Percentiles rank a stretch among this genome's conserved stretches.
Evolutionary conservation across 1,140 invertebrate genomes (phyloP).

Genomic region (Chionoecetes opilio): DNA sequence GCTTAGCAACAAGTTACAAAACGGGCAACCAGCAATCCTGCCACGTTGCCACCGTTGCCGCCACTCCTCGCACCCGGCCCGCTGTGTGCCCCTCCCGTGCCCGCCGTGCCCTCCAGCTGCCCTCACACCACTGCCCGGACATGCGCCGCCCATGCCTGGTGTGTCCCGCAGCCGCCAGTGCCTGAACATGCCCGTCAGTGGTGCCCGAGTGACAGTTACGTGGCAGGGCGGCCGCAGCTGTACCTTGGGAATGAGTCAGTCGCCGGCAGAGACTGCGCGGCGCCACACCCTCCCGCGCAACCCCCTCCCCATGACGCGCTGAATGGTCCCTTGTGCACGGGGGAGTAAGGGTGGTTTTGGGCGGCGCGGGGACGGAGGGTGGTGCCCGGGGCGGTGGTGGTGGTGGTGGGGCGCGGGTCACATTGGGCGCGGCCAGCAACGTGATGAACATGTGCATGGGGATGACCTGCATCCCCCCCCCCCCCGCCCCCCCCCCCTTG

Average conservation of each 20-base stretch:
- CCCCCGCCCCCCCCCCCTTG: background rate
- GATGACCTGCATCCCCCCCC: conserved; percentile 55
- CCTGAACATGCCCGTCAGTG: background rate
- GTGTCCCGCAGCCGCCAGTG: background rate
- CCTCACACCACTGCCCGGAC: background rate
- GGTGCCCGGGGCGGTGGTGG: background rate
- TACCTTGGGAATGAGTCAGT: conserved; percentile 70
- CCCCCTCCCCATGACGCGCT: background rate
- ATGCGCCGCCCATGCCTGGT: too few species aligned
- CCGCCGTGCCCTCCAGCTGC: background rate
- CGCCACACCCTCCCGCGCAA: conserved; percentile 67
- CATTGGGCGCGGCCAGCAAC: conserved; percentile 49
- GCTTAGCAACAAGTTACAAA: conserved; percentile 73
- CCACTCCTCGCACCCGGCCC: background rate
- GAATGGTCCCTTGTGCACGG: background rate
- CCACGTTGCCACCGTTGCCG: conserved; percentile 35
- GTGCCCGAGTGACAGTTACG: background rate
- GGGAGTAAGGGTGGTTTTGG: background rate
- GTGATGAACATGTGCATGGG: conserved; percentile 72
- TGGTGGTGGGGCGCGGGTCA: conserved; percentile 7
- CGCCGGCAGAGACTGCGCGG: conserved; percentile 72
- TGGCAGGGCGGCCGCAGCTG: conserved; percentile 54
- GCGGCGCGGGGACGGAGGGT: background rate
- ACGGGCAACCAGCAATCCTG: conserved; percentile 72
- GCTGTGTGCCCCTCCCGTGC: background rate